Base-by-base conservation (phyloP, 2,888 invertebrate genomes). In the Eurytoma californica region DNA sequence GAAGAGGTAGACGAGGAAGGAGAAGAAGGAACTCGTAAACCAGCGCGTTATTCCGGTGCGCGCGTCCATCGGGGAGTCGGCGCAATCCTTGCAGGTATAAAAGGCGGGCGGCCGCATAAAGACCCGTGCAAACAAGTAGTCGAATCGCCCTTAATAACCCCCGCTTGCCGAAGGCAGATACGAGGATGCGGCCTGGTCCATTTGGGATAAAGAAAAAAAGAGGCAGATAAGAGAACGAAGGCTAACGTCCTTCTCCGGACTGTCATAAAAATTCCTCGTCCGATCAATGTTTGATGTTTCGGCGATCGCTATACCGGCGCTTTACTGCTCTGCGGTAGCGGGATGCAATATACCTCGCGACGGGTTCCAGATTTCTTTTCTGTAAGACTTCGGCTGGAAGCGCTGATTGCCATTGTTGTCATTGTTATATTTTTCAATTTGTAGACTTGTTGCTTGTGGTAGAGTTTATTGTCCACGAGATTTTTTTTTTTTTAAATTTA, bases 241-340 rank as follows among this genome's bases (percentile, higher is more conserved):
- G 47, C 58, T 30, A 51, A 66, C 24, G 24, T 73, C 65, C 39
- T 20, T n/a, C 14, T 28, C 30, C n/a, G 63, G 63, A 12, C 16
- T 5, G 60, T n/a, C 70, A 72, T 79, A 79, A 79, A 79, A 79
- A 79, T 79, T 79, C 79, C 66, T 75, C n/a, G n/a, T 53, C 24
- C 39, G 63, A 74, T 79, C 79, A 70, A 60, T 70, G 74, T 72
- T 69, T 69, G 69, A 78, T 67, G 72, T 67, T 73, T 61, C 68
- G 30, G 13, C 55, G 73, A 69, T 74, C 39, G 74, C 65, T 18
- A 13, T 13, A 14, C 28, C 63, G 16, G 0, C 18, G 24, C 20
- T 73, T 73, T 73, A 73, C 58, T 39, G 28, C 61, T 24, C 13
- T 7, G 14, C 58, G 39, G 39, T 39, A 39, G 39, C 39, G 39